phyloP scores from a whole-genome alignment of 1,140 invertebrate species.

The Dendrolimus punctatus region DNA sequence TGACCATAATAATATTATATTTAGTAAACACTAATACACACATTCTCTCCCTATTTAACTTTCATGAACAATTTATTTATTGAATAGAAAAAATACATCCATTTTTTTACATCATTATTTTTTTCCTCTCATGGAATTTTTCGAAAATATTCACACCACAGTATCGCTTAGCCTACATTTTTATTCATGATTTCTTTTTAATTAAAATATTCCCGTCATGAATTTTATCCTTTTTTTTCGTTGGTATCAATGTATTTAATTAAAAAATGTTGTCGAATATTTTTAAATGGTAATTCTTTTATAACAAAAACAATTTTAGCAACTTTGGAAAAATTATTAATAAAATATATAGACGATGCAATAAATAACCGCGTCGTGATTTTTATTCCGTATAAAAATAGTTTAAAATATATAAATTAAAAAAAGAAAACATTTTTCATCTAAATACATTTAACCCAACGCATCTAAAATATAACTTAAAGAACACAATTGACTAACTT shows the following conservation, averaged over 20 bases:
- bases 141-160: conserved; percentile 50
- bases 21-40: not conserved
- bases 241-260: no score
- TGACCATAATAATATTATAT: not conserved
- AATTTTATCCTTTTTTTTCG: not conserved
- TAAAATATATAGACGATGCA: no score
- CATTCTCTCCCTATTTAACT: not conserved
- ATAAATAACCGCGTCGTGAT: no score
- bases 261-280: no score
- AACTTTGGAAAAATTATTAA: no score
- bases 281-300: no score
- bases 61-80: conserved; percentile 31
- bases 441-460: not conserved
- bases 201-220: conserved; percentile 12
- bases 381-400: no score
- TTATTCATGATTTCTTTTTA: conserved; percentile 28
- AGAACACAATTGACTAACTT: conserved; percentile 58
- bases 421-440: no score
- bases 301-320: no score
- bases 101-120: conserved; percentile 36
- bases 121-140: conserved; percentile 24
- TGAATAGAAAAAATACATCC: conserved; percentile 61
- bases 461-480: conserved; percentile 26
- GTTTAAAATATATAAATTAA: no score
- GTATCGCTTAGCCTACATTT: conserved; percentile 29